Base-by-base conservation (phyloP, 1,140 invertebrate genomes). In the Acromyrmex echinatior region DNA sequence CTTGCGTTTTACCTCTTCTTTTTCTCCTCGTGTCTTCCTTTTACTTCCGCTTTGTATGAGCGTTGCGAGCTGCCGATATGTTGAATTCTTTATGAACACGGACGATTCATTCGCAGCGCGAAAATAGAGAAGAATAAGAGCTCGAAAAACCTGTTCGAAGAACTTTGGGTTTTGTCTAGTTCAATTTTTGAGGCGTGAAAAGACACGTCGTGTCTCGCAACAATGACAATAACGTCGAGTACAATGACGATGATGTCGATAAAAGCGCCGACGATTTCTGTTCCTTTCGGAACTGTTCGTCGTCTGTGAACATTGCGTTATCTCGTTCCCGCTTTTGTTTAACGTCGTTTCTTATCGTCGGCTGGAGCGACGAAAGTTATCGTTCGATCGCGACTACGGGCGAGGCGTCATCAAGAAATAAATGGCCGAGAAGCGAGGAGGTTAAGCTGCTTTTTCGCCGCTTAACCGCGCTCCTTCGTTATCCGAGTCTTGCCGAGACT, bases 371-470 rank as follows among this genome's bases (percentile, higher is more conserved):
- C 70, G 56, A 84, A 84, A 84, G 80, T 84, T 84, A 84, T 84
- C 80, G 80, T 84, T 84, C 80, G 80, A 84, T 76, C 80, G 80
- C 70, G 31, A 45, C 39, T 78, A 60, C 74, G 63, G 58, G 70
- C 58, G 21, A 62, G 70, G 68, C 68, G 68, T 84, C 80, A 84
- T 84, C 80, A 76, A 84, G 80, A 84, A 84, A 84, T 84, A 84
- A 84, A 84, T 84, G 70, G 70, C 56, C 70, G 80, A 84, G 80
- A 63, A 84, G 60, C 74, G 62, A 80, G 60, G 71, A 86, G 88
- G 82, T 89, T 89, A 89, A 88, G 88, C 88, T 89, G 87, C 82
- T 89, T 89, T 89, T 89, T 89, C 88, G 81, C 88, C 60, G 49
- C 45, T 35, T 65, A 62, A 39, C 88, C 39, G 87, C 63, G 71